Evolutionary conservation across 2,888 invertebrate genomes (phyloP), one percentile per base, ranked within the genome.

Genomic region (Ethmia dodecea): DNA sequence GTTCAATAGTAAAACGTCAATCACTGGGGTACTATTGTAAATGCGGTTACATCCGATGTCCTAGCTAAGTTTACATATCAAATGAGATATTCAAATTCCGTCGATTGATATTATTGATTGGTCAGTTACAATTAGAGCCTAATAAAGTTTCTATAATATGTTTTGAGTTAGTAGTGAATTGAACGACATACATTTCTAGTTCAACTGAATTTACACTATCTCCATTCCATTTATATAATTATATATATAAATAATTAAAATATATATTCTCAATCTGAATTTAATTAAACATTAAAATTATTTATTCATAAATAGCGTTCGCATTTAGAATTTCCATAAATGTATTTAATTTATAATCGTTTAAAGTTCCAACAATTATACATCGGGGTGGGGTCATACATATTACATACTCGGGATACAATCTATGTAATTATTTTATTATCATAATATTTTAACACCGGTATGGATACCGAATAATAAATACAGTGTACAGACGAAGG

Each of bases 301-400:
- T 73, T 71, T 77, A 75, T 63, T 69, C 60, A 75, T 81, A 80
- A 80, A 83, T 83, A 84, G 83, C 77, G 70, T 36, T 77, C 75
- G 77, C 71, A 77, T 80, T 80, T 76, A 75, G 61, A 68, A 60
- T 67, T 69, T 41, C 47, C 46, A 54, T 60, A 56, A n/a, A 63
- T 69, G 69, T 63, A 70, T 52, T 55, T 68, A 64, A 63, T 61
- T 64, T 60, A 60, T 59, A 57, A 61, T 61, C 49, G 54, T 59
- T 51, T 52, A 46, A 67, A 58, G 66, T 61, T 69, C 60, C 60
- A 80, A 79, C 75, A 78, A 73, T 68, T 72, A 77, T 70, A 68
- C 69, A 52, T 54, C 52, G 59, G 69, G 73, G 73, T 70, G 78
- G 79, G 75, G 61, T 22, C 22, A n/a, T 70, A 67, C 59, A 64